Evolutionary conservation across 2,888 invertebrate genomes (phyloP), one percentile per base, ranked within the genome.

Genomic region (Yponomeuta malinellus): DNA sequence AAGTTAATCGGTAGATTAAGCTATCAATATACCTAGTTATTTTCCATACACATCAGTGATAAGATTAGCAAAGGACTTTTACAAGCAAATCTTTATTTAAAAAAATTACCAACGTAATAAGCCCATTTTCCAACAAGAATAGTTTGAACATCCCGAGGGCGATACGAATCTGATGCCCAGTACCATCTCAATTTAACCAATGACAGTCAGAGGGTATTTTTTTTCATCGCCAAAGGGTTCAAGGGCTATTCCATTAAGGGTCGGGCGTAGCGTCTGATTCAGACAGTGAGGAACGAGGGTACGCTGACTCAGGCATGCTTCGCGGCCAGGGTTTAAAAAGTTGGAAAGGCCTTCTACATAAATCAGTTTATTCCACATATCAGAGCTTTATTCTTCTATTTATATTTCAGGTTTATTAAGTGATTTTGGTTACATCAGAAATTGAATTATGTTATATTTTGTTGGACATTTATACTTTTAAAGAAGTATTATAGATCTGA

Each of bases 251-350:
- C 65, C 65, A 65, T 65, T 65, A 65, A 8, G 43, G 33, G 65
- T 23, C n/a, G 68, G 37, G 37, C 68, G n/a, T 68, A 33, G 48
- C 48, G 48, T 68, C 68, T 68, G 68, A 68, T 68, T 48, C 68
- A 15, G 68, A 68, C 68, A 48, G 37, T 68, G 48, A 68, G 68
- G 37, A 48, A 68, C 48, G 68, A 68, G 48, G 68, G 68, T 68
- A 48, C 8, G 68, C 68, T 68, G 68, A 68, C 68, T 68, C 68
- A 68, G 68, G 31, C 1, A 43, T 8, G 43, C 43, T 43, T 43
- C 43, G 6, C 43, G 43, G 6, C 43, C 43, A 43, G 43, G 43
- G 43, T 6, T 43, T 43, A 43, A 5, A 43, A 43, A 43, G 43
- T 43, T 43, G 9, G 43, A 43, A 8, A 43, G 9, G 1, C 33